A percentile compares a stretch with the other conserved stretches of the same genome.
These are phyloP conservation scores for Colostygia pectinataria DNA, from an alignment of 2,888 invertebrate genomes.

Conservation along the genomic window DNA sequence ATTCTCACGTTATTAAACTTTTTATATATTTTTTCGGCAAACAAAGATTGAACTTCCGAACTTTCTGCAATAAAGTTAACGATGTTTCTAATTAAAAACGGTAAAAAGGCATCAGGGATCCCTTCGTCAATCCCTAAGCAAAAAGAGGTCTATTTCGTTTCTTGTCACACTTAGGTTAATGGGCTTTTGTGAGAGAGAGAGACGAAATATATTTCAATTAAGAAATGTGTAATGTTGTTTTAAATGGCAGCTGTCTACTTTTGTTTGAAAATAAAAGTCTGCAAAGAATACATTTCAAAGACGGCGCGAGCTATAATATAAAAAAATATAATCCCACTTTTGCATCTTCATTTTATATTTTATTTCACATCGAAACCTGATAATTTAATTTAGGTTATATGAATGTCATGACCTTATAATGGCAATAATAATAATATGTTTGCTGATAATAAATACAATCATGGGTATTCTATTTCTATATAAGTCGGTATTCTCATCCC, in stretches of 20 bases:
- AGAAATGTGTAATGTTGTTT: slow-evolving; percentile 54
- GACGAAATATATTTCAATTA: slow-evolving; percentile 47
- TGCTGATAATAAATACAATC: too few species aligned
- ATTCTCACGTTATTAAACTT: slow-evolving; percentile 47
- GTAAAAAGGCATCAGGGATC: slow-evolving; percentile 45
- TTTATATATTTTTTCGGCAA: slow-evolving; percentile 49
- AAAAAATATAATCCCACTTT: too few species aligned
- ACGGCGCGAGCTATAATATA: too few species aligned
- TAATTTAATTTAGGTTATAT: too few species aligned
- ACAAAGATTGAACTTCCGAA: slow-evolving; percentile 45
- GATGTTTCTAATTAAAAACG: slow-evolving; percentile 52
- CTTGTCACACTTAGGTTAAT: slow-evolving; percentile 39
- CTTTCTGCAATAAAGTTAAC: slow-evolving; percentile 46
- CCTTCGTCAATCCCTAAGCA: slow-evolving; percentile 48
- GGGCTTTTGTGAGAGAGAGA: slow-evolving; percentile 39
- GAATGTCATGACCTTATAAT: too few species aligned
- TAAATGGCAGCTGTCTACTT: slow-evolving; percentile 40
- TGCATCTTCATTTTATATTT: too few species aligned
- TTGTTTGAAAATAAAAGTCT: slow-evolving; percentile 27
- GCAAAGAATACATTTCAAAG: slow-evolving; percentile 19
- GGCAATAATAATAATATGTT: too few species aligned
- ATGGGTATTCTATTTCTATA: too few species aligned
- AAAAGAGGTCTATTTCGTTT: slow-evolving; percentile 44
- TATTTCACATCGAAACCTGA: too few species aligned
- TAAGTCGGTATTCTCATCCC: too few species aligned